A percentile compares a stretch with the other conserved stretches of the same genome.
phyloP scores from a whole-genome alignment of 2,797 vertebrate species.

The Hylomyscus alleni region DNA sequence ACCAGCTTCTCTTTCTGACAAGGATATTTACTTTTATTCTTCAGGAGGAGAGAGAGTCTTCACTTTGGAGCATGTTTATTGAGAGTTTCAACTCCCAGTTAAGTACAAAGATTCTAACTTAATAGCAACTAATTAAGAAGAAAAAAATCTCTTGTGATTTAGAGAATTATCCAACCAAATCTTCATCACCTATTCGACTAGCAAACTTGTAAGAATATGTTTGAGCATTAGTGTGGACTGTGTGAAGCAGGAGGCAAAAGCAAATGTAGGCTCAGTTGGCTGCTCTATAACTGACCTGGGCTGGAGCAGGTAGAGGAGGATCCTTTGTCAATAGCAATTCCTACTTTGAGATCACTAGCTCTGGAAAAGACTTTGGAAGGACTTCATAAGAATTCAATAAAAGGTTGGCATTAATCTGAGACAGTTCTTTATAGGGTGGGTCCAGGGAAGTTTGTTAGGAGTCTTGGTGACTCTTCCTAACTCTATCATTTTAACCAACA shows the following conservation, averaged over 20 bases:
- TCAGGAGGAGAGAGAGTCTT: not conserved
- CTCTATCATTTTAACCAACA: not conserved
- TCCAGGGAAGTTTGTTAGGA: not conserved
- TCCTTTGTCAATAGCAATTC: not conserved
- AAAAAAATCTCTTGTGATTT: conserved; percentile 38
- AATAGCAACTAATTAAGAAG: conserved; percentile 58
- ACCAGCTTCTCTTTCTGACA: conserved; percentile 60
- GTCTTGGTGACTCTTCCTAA: not conserved
- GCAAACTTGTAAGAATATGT: not conserved
- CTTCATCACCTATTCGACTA: not conserved
- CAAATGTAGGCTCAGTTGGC: not conserved
- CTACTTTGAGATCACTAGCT: not conserved
- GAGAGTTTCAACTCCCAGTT: conserved; percentile 60
- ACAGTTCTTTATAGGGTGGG: not conserved
- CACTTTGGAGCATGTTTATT: conserved; percentile 31
- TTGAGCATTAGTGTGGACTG: not conserved
- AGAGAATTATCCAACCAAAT: not conserved
- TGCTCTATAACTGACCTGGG: not conserved
- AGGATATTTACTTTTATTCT: conserved; percentile 57
- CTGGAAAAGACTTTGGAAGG: not conserved
- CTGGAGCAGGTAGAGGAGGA: not conserved
- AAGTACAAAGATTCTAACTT: conserved; percentile 32
- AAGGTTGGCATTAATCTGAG: not conserved
- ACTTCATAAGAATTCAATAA: not conserved
- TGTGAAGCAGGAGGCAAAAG: not conserved